Percentiles rank a stretch among this genome's conserved stretches.
Conservation (phyloP, 1,140 invertebrate species). For the Copidosoma floridanum region DNA sequence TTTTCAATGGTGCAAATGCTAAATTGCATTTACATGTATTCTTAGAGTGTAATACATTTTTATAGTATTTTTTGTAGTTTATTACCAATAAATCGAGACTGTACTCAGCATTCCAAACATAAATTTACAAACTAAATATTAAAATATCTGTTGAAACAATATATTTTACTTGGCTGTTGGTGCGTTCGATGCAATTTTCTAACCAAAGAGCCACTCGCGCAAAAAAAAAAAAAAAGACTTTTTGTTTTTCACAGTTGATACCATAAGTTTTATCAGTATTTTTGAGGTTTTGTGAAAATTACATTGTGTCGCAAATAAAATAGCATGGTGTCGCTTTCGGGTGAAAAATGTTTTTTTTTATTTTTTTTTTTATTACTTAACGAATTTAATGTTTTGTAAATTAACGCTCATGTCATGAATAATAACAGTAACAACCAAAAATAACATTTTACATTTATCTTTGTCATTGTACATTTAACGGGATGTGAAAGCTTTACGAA, state of each 20-base stretch:
- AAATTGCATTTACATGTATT: no score
- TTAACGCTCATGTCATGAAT: constrained; percentile 6
- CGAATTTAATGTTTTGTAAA: constrained; percentile 23
- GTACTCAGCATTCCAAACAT: no score
- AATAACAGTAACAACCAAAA: background rate
- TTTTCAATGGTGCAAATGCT: no score
- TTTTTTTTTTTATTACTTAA: no score
- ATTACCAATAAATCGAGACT: no score
- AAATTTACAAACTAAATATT: no score
- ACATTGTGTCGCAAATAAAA: background rate
- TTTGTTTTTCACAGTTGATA: background rate
- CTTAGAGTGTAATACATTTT: no score
- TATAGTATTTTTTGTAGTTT: no score
- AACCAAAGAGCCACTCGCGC: background rate
- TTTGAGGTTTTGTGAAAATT: no score
- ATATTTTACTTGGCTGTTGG: background rate
- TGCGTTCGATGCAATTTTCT: background rate
- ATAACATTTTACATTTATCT: constrained; percentile 6
- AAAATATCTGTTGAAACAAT: no score
- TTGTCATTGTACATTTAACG: constrained; percentile 14
- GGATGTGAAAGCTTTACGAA: constrained; percentile 13
- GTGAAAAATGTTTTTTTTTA: constrained; percentile 18
- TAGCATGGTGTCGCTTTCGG: background rate
- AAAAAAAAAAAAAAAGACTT: background rate
- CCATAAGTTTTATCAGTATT: no score